These are phyloP conservation scores for Cathartes aura DNA, from an alignment of 2,113 vertebrate genomes.

Conservation along the genomic window DNA sequence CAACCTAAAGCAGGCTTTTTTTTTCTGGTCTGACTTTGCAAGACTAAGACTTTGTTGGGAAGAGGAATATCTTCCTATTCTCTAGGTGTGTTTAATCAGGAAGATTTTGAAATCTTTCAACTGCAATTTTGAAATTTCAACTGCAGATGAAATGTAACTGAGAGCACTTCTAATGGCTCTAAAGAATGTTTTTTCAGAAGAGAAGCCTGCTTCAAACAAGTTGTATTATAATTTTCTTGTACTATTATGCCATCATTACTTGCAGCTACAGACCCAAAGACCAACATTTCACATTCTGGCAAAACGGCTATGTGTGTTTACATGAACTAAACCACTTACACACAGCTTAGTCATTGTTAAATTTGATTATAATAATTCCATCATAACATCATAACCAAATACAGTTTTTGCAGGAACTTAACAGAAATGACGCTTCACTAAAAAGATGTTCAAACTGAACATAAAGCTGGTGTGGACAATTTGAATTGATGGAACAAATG, in stretches of 20 bases:
- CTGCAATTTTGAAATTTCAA: not conserved
- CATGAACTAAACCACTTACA: slow-evolving; percentile 20
- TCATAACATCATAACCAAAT: slow-evolving; percentile 52
- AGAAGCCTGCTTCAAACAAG: not conserved
- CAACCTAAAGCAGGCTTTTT: not conserved
- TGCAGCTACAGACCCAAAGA: not conserved
- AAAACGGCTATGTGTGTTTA: not conserved
- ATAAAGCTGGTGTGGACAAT: not conserved
- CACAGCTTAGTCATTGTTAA: slow-evolving; percentile 40
- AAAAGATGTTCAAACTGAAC: slow-evolving; percentile 36
- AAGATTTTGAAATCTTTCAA: not conserved
- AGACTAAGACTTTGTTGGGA: not conserved
- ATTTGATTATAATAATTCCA: slow-evolving; percentile 57
- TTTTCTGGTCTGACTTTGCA: not conserved
- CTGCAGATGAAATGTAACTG: not conserved
- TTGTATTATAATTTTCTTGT: not conserved
- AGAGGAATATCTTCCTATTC: not conserved
- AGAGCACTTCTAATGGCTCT: not conserved
- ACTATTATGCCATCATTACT: slow-evolving; percentile 14
- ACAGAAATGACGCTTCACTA: slow-evolving; percentile 20
- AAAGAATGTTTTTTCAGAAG: not conserved
- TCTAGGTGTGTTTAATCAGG: not conserved
- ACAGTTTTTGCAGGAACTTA: slow-evolving; percentile 55
- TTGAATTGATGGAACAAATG: slow-evolving; percentile 35
- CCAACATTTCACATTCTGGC: not conserved